phyloP scores from a whole-genome alignment of 1,140 invertebrate genomes.

The Orchestia grillus region DNA sequence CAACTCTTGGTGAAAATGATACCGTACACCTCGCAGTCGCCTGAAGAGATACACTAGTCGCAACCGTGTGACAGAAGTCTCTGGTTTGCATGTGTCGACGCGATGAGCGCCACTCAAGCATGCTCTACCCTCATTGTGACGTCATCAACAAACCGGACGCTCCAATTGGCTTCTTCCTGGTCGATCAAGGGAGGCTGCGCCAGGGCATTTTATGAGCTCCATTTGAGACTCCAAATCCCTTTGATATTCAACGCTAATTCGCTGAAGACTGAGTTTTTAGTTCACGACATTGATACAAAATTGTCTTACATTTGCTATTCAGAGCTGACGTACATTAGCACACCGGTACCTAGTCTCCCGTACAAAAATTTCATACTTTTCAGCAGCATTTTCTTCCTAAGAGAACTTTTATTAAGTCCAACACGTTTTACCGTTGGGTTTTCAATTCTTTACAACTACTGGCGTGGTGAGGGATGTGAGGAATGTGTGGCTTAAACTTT shows the following conservation, averaged over 20 bases:
- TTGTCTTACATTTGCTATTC: background rate
- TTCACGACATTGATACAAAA: background rate
- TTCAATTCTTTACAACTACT: no score
- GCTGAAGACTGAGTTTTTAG: background rate
- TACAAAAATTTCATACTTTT: background rate
- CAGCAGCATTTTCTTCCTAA: no score
- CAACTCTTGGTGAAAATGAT: background rate
- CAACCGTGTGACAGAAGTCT: background rate
- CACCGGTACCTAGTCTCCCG: background rate
- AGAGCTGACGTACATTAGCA: background rate
- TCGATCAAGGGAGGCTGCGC: background rate
- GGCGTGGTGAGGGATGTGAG: no score
- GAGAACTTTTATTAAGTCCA: no score
- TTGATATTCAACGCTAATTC: background rate
- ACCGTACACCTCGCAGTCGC: background rate
- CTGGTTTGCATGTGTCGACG: background rate
- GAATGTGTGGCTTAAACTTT: no score
- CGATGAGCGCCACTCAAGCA: background rate
- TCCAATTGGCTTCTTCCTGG: slow-evolving; percentile 14
- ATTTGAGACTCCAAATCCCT: background rate
- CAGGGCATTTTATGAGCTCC: background rate
- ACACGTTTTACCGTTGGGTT: no score
- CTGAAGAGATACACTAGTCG: no score
- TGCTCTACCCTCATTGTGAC: background rate
- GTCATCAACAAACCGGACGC: background rate